Conservation (phyloP, 2,888 invertebrate genomes). For the Galerucella pusilla region DNA sequence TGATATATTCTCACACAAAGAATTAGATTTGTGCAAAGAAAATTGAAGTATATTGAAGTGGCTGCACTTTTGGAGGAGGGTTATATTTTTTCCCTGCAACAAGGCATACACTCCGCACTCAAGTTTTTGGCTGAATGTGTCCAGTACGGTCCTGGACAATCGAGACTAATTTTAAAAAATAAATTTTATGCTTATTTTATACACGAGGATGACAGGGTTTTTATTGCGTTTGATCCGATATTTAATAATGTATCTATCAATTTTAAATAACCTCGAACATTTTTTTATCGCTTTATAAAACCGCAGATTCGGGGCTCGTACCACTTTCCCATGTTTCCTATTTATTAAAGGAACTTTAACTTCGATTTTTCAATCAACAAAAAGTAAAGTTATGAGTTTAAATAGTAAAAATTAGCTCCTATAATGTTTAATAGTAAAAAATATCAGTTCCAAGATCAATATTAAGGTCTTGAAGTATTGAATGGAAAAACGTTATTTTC, state of each 20-base stretch:
- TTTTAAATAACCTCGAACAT: slow-evolving; percentile 18
- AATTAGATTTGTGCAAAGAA: too few relatives aligned
- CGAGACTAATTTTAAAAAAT: slow-evolving; percentile 26
- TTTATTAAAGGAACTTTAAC: background rate
- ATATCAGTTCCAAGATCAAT: too few relatives aligned
- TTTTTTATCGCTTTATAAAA: slow-evolving; percentile 32
- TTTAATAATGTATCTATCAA: slow-evolving; percentile 34
- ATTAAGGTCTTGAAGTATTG: too few relatives aligned
- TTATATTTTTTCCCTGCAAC: too few relatives aligned
- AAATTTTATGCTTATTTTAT: slow-evolving; percentile 37
- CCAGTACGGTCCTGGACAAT: background rate
- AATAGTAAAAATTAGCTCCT: too few relatives aligned
- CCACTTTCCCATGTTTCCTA: slow-evolving; percentile 1
- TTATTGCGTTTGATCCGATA: slow-evolving; percentile 22
- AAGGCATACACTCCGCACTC: too few relatives aligned
- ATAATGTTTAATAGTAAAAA: too few relatives aligned
- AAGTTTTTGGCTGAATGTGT: background rate
- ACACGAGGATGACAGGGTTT: slow-evolving; percentile 37
- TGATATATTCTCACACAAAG: too few relatives aligned
- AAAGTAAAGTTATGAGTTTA: too few relatives aligned
- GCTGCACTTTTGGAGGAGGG: too few relatives aligned
- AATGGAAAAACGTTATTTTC: too few relatives aligned
- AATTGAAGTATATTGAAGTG: too few relatives aligned
- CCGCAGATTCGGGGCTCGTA: slow-evolving; percentile 25
- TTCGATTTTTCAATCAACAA: background rate